Evolutionary conservation across 1,140 invertebrate species (phyloP).

Genomic region (Luehdorfia chinensis): DNA sequence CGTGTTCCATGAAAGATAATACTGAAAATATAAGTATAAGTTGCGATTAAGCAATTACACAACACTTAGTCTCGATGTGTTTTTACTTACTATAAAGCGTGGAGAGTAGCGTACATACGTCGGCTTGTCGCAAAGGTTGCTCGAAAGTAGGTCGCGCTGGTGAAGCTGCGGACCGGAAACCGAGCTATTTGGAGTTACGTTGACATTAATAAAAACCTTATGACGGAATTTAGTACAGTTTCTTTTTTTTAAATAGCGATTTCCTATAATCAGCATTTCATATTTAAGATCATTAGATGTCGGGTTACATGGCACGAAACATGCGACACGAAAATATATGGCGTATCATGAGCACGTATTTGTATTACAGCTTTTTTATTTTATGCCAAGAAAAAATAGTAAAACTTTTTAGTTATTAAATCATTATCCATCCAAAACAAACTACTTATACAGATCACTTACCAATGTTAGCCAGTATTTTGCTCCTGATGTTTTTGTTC

Average conservation of each 20-base stretch:
- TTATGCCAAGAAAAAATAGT: too few species aligned
- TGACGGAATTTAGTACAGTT: neutral
- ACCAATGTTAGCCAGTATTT: too few species aligned
- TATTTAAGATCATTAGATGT: neutral
- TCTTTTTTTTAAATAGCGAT: neutral
- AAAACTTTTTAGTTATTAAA: too few species aligned
- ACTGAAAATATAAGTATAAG: neutral
- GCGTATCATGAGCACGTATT: too few species aligned
- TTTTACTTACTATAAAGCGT: neutral
- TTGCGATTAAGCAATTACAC: neutral
- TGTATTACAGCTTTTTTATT: too few species aligned
- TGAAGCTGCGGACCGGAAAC: neutral
- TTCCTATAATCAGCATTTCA: neutral
- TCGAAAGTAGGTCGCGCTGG: neutral
- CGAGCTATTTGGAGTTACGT: neutral
- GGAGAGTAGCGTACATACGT: neutral
- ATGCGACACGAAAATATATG: neutral
- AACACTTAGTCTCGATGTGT: neutral
- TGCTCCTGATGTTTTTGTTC: too few species aligned
- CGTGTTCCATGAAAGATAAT: too few species aligned
- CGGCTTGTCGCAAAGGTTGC: neutral
- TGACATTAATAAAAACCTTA: neutral
- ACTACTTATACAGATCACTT: too few species aligned
- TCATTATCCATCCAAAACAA: too few species aligned
- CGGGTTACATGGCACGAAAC: neutral